Percentiles rank a stretch among this genome's conserved stretches.
phyloP scores from a whole-genome alignment of 2,113 vertebrate species.

The Neolamprologus toae region DNA sequence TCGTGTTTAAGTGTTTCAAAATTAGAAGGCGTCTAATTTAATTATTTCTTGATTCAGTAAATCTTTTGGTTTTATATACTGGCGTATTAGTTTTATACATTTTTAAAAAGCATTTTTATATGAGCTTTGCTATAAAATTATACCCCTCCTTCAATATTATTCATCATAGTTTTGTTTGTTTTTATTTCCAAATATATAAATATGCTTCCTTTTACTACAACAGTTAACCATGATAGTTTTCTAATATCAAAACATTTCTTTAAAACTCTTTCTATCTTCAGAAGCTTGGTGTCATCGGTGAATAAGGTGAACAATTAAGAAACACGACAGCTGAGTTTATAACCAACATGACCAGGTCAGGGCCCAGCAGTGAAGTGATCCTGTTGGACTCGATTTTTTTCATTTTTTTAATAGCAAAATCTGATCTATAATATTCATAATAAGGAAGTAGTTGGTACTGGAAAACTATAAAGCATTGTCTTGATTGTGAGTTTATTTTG shows the following conservation, averaged over 20 bases:
- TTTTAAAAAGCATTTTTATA: neutral
- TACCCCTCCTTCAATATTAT: neutral
- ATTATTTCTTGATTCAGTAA: neutral
- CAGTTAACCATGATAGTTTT: neutral
- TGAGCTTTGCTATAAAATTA: neutral
- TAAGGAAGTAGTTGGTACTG: neutral
- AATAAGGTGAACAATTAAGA: neutral
- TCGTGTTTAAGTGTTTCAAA: neutral
- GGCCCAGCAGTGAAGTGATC: neutral
- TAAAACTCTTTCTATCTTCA: neutral
- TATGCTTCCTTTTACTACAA: neutral
- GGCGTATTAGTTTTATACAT: neutral
- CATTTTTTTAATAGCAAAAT: neutral
- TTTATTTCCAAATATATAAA: neutral
- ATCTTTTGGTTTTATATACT: neutral
- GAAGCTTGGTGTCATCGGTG: neutral
- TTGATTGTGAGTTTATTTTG: constrained; percentile 19
- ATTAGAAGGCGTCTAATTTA: neutral
- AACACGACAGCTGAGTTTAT: neutral
- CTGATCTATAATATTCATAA: neutral
- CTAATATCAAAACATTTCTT: neutral
- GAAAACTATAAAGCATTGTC: neutral
- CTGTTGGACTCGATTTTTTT: neutral
- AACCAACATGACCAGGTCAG: neutral
- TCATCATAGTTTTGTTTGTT: neutral